Evolutionary conservation across 2,113 vertebrate species (phyloP).

Genomic region (Heterotilapia buettikoferi): DNA sequence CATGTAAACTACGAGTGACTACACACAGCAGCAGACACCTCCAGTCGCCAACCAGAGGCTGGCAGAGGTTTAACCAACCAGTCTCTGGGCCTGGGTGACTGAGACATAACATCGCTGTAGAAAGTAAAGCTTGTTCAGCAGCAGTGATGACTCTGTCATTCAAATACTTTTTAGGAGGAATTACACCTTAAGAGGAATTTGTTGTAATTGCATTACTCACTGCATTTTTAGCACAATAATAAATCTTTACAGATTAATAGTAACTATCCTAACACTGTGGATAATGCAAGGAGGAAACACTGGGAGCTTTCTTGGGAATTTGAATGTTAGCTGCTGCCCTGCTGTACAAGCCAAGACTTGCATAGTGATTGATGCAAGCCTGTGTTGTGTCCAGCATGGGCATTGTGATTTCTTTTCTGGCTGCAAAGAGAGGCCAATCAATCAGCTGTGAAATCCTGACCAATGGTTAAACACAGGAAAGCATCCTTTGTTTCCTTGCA

Average conservation of each 20-base stretch:
- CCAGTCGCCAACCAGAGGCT: background rate
- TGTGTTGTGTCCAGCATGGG: slow-evolving; percentile 7
- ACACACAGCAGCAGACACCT: background rate
- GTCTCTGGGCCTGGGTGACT: background rate
- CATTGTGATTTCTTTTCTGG: slow-evolving; percentile 37
- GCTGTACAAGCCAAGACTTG: slow-evolving; percentile 12
- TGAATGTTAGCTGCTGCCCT: slow-evolving; percentile 50
- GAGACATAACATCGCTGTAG: background rate
- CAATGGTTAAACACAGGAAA: slow-evolving; percentile 48
- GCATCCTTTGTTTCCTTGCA: slow-evolving; percentile 38
- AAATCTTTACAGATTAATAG: background rate
- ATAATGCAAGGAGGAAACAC: slow-evolving; percentile 9
- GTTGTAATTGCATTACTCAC: background rate
- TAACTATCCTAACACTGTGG: background rate
- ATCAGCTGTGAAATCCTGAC: slow-evolving; percentile 47
- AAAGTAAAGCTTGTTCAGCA: background rate
- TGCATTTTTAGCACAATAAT: background rate
- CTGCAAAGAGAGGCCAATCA: slow-evolving; percentile 47
- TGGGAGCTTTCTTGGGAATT: slow-evolving; percentile 14
- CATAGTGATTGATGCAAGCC: slow-evolving; percentile 57
- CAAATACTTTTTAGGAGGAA: background rate
- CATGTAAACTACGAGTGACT: background rate
- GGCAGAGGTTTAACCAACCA: background rate
- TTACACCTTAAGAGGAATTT: background rate
- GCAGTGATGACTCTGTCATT: background rate